Conservation (phyloP, 2,113 vertebrate species). For the Physeter macrocephalus region DNA sequence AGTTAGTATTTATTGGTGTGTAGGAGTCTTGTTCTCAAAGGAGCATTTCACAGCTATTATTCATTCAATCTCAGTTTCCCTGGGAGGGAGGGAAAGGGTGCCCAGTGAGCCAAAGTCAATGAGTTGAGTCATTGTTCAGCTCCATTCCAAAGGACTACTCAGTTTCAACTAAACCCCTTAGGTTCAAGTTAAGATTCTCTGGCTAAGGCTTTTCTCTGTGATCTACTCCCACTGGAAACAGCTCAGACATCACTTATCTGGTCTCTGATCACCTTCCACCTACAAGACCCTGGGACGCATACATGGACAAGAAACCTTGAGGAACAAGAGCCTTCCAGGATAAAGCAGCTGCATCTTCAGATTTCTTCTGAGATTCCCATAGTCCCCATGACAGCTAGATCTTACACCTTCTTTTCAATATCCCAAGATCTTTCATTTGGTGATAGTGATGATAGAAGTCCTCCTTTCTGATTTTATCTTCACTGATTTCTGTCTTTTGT, state of each 20-base stretch:
- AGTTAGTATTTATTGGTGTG: conserved; percentile 59
- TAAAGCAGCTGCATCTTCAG: background rate
- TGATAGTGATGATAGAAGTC: background rate
- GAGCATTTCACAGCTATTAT: conserved; percentile 49
- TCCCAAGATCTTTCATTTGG: background rate
- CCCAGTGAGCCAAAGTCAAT: background rate
- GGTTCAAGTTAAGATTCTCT: background rate
- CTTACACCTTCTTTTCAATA: background rate
- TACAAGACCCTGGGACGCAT: background rate
- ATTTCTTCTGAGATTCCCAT: background rate
- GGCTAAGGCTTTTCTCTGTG: background rate
- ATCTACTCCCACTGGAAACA: background rate
- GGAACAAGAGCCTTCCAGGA: background rate
- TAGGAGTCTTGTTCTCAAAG: conserved; percentile 48
- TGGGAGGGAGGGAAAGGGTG: background rate
- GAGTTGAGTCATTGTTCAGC: conserved; percentile 47
- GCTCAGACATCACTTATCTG: background rate
- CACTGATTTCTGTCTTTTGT: background rate
- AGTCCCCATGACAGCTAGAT: background rate
- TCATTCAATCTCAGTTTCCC: conserved; percentile 35
- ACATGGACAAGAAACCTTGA: background rate
- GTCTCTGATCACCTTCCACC: background rate
- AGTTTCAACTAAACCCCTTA: conserved; percentile 12
- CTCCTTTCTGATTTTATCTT: background rate
- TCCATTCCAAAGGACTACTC: background rate